phyloP scores from a whole-genome alignment of 2,888 invertebrate species.

The Plebejus anna region DNA sequence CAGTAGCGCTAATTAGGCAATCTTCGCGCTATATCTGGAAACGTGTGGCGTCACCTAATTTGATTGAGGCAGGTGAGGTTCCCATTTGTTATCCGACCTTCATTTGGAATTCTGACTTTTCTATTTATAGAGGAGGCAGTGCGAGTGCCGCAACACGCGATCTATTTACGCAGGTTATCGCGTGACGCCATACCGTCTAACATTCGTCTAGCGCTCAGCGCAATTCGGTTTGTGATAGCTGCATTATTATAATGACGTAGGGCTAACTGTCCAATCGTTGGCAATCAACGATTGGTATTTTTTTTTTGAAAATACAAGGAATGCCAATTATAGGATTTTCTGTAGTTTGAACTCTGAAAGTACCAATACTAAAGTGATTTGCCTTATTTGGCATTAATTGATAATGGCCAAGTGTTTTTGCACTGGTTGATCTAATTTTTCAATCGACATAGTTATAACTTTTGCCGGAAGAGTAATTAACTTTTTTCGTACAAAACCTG shows the following conservation, averaged over 20 bases:
- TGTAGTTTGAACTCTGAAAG: no score
- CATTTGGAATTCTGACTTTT: constrained; percentile 3
- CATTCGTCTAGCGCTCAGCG: constrained; percentile 27
- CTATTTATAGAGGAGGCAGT: constrained; percentile 25
- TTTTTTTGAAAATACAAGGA: no score
- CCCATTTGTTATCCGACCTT: constrained; percentile 1
- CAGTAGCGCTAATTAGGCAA: neutral
- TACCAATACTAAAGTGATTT: no score
- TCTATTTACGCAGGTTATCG: constrained; percentile 34
- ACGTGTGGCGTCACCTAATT: constrained; percentile 1
- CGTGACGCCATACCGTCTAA: constrained; percentile 37
- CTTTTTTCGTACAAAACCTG: no score
- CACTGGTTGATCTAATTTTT: no score
- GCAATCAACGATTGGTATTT: no score
- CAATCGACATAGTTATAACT: no score
- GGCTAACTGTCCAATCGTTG: no score
- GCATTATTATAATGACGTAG: neutral
- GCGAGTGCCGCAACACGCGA: constrained; percentile 26
- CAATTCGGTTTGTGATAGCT: neutral
- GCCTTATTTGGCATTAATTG: no score
- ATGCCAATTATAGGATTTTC: no score
- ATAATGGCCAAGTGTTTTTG: no score
- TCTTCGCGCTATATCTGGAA: neutral
- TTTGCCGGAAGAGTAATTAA: no score
- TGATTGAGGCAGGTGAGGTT: constrained; percentile 16